A percentile compares a stretch with the other conserved stretches of the same genome.
Conservation (phyloP, 2,113 vertebrate genomes). For the Menidia beryllina region DNA sequence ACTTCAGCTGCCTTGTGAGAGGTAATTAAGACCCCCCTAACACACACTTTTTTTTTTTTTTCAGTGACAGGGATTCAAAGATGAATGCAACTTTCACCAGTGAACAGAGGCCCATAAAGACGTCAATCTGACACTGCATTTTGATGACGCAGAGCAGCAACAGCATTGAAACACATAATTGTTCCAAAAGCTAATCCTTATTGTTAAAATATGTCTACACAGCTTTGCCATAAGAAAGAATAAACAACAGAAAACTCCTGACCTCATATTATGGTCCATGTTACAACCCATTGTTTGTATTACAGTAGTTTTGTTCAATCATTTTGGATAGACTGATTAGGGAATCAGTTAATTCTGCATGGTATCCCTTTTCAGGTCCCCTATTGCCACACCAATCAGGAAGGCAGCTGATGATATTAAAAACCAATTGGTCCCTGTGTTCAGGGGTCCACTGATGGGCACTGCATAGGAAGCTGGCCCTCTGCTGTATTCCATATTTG, state of each 20-base stretch:
- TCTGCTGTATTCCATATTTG: no score
- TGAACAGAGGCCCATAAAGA: conserved; percentile 4
- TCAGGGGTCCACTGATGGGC: no score
- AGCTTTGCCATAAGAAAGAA: conserved; percentile 27
- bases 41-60: not conserved
- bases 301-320: no score
- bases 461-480: no score
- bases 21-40: conserved; percentile 57
- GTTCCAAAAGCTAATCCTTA: conserved; percentile 7
- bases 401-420: no score
- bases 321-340: no score
- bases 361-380: no score
- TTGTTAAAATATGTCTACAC: not conserved
- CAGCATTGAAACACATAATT: conserved; percentile 11
- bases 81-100: not conserved
- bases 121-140: conserved; percentile 20
- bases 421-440: no score
- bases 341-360: no score
- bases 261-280: conserved; percentile 44
- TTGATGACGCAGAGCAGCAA: conserved; percentile 17
- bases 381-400: no score
- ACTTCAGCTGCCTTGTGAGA: conserved; percentile 60
- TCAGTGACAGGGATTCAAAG: not conserved
- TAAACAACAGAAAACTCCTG: conserved; percentile 16
- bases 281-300: conserved; percentile 29